These are phyloP conservation scores for Zophobas morio DNA, from an alignment of 1,140 invertebrate genomes.

Conservation along the genomic window DNA sequence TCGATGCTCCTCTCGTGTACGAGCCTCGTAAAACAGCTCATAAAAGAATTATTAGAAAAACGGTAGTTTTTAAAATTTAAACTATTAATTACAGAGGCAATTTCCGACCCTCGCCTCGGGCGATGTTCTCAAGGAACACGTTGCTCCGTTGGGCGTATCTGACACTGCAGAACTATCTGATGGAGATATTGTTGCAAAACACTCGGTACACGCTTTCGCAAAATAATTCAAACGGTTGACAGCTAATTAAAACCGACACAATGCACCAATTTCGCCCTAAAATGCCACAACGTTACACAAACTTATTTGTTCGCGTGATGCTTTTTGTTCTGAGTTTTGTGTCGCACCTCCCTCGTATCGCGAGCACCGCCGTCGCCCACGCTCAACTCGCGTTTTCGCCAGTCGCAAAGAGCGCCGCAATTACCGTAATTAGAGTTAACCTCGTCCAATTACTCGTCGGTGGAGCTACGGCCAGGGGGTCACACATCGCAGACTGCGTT, in stretches of 20 bases:
- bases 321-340: no score
- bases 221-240: neutral
- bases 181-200: neutral
- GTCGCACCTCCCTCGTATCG: no score
- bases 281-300: no score
- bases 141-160: neutral
- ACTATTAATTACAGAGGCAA: constrained; percentile 8
- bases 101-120: constrained; percentile 9
- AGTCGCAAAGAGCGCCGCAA: constrained; percentile 16
- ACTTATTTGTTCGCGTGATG: no score
- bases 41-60: neutral
- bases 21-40: neutral
- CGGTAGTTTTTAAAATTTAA: constrained; percentile 19
- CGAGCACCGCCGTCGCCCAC: neutral
- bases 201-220: neutral
- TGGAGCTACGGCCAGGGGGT: constrained; percentile 21
- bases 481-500: constrained; percentile 36
- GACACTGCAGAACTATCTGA: neutral
- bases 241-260: neutral
- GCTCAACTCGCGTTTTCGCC: neutral
- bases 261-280: neutral
- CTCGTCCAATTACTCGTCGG: constrained; percentile 40
- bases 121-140: neutral
- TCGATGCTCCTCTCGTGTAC: constrained; percentile 4
- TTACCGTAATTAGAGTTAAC: constrained; percentile 29